These are phyloP conservation scores for Apis florea DNA, from an alignment of 1,140 invertebrate genomes.

Conservation along the genomic window DNA sequence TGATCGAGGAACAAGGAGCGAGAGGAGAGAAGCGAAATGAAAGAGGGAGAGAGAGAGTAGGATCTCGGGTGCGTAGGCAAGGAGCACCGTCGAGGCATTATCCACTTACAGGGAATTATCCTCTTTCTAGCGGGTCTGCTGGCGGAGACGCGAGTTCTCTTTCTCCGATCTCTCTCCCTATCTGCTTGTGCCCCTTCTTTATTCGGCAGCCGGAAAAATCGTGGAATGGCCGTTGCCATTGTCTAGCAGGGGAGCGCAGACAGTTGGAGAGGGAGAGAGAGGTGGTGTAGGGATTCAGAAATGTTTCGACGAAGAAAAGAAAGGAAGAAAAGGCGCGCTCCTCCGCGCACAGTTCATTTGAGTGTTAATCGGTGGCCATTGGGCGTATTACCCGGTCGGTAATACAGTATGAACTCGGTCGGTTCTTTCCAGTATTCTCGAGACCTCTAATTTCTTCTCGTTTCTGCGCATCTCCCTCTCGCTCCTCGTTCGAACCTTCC, in stretches of 20 bases:
- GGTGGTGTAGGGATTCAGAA: slow-evolving; percentile 49
- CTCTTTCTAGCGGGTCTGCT: slow-evolving; percentile 54
- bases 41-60: background rate
- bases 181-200: slow-evolving; percentile 54
- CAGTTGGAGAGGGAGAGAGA: background rate
- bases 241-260: slow-evolving; percentile 50
- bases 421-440: slow-evolving; percentile 8
- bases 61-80: slow-evolving; percentile 69
- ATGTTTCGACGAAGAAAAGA: slow-evolving; percentile 41
- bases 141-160: slow-evolving; percentile 41
- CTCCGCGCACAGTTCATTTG: slow-evolving; percentile 61
- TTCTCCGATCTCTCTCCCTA: slow-evolving; percentile 21
- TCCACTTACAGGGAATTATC: slow-evolving; percentile 78
- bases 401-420: slow-evolving; percentile 26
- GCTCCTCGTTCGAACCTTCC: background rate
- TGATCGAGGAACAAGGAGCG: slow-evolving; percentile 12
- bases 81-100: slow-evolving; percentile 71
- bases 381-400: slow-evolving; percentile 60
- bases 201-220: slow-evolving; percentile 68
- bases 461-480: background rate
- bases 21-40: too few relatives aligned
- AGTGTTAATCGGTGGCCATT: slow-evolving; percentile 68
- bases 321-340: background rate
- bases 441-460: slow-evolving; percentile 24
- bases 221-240: slow-evolving; percentile 65